A percentile compares a stretch with the other conserved stretches of the same genome.
These are phyloP conservation scores for Gephyroberyx darwinii DNA, from an alignment of 2,797 vertebrate genomes.

Conservation along the genomic window DNA sequence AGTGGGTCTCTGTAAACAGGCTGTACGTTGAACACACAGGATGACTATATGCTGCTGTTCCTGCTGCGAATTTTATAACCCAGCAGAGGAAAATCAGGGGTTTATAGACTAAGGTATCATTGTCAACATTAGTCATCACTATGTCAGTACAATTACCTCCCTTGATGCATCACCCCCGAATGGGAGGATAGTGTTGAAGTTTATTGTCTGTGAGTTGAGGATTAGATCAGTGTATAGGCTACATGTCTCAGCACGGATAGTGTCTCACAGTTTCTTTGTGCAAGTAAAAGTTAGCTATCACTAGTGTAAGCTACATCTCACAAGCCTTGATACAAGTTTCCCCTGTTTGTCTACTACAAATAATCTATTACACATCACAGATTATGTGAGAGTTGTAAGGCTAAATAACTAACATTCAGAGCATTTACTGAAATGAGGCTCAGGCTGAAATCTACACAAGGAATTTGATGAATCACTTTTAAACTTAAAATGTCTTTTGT, in stretches of 20 bases:
- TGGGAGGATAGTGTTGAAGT: constrained; percentile 62
- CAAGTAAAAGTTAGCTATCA: constrained; percentile 1
- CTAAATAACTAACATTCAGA: no score
- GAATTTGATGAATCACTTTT: no score
- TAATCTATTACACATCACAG: no score
- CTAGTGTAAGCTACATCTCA: no score
- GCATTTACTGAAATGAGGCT: no score
- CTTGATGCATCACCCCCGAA: constrained; percentile 72
- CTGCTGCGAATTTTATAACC: constrained; percentile 50
- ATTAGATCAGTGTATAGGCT: constrained; percentile 68
- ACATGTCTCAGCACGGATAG: constrained; percentile 35
- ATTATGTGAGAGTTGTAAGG: no score
- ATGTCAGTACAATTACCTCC: constrained; percentile 76
- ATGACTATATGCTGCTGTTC: constrained; percentile 29
- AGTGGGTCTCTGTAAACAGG: constrained; percentile 40
- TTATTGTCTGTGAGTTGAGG: constrained; percentile 64
- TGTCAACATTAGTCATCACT: constrained; percentile 75
- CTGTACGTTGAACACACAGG: constrained; percentile 43
- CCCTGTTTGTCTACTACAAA: no score
- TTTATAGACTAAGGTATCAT: constrained; percentile 73
- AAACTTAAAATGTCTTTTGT: no score
- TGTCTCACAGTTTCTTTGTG: constrained; percentile 23
- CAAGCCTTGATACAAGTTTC: no score
- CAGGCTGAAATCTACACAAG: no score
- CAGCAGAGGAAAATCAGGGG: constrained; percentile 57